Base-by-base conservation (phyloP, 2,113 vertebrate species). In the Pelecanus crispus region DNA sequence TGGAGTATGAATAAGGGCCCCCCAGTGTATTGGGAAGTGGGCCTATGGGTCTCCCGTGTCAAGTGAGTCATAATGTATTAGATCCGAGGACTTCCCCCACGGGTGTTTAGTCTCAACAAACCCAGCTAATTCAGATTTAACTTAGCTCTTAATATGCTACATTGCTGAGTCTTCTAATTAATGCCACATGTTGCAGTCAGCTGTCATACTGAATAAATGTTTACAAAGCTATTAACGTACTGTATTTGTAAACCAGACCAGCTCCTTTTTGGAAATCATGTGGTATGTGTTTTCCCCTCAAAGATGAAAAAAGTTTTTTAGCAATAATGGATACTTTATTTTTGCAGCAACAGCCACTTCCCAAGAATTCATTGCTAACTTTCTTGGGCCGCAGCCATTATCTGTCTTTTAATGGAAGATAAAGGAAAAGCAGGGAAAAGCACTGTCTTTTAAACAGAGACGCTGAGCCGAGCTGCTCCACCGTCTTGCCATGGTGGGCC, bases 151-250 rank as follows among this genome's bases (percentile, higher is more conserved):
- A 98, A 98, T 97, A 98, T 96, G 97, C 97, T 83, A 89, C 92
- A 85, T 96, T 97, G 98, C 97, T 94, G 97, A 98, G 97, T 97
- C 97, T 98, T 97, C 98, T 98, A 98, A 98, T 98, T 98, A 98
- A 98, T 98, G 97, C 98, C 98, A 98, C 98, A 98, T 98, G 98
- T 97, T 97, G 95, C 98, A 97, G 96, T 98, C 98, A 97, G 97
- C 98, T 98, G 98, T 98, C 98, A 98, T 94, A 94, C 98, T 98
- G 98, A 98, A 98, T 98, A 98, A 98, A 98, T 98, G 98, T 98
- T 98, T 98, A 98, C 98, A 98, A 98, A 98, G 98, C 98, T 98
- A 98, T 98, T 98, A 98, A 98, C 97, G 97, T 97, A 97, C 98
- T 98, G 97, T 98, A 98, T 98, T 98, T 98, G 98, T 98, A 98